Evolutionary conservation across 2,888 invertebrate species (phyloP).

Genomic region (Liposcelis brunnea): DNA sequence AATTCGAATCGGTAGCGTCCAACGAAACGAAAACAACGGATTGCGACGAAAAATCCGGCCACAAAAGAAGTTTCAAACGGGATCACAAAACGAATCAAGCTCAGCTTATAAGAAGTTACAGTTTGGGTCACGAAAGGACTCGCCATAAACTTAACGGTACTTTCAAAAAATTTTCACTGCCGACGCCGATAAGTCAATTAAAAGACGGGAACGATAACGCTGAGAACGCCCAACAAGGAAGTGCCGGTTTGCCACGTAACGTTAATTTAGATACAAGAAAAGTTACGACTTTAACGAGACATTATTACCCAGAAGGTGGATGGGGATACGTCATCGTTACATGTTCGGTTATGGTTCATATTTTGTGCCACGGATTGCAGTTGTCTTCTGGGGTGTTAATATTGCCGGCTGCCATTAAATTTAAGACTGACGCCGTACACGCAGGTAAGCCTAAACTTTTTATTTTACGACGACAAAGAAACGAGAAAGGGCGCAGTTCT

Average conservation of each 20-base stretch:
- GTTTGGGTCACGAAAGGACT: conserved; percentile 6
- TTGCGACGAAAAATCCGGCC: not conserved
- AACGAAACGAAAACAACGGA: conserved; percentile 7
- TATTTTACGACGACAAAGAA: too few species aligned
- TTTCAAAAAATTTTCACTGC: conserved; percentile 8
- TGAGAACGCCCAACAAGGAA: not conserved
- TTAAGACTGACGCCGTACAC: not conserved
- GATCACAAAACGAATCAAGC: not conserved
- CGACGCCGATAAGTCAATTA: not conserved
- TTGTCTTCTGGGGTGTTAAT: conserved; percentile 37
- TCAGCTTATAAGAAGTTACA: conserved; percentile 3
- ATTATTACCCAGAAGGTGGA: conserved; percentile 74
- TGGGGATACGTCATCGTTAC: conserved; percentile 72
- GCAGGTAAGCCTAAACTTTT: conserved; percentile 2
- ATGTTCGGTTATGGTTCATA: conserved; percentile 53
- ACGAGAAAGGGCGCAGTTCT: too few species aligned
- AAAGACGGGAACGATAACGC: not conserved
- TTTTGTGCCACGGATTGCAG: conserved; percentile 58
- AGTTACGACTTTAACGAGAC: conserved; percentile 24
- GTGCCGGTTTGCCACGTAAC: not conserved
- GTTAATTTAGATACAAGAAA: not conserved
- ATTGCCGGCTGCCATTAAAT: conserved; percentile 15
- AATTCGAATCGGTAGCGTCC: conserved; percentile 6
- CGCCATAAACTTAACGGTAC: conserved; percentile 1
- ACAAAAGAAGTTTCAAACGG: not conserved